Conservation (phyloP, 2,797 vertebrate species). For the Cirrhinus mrigala region DNA sequence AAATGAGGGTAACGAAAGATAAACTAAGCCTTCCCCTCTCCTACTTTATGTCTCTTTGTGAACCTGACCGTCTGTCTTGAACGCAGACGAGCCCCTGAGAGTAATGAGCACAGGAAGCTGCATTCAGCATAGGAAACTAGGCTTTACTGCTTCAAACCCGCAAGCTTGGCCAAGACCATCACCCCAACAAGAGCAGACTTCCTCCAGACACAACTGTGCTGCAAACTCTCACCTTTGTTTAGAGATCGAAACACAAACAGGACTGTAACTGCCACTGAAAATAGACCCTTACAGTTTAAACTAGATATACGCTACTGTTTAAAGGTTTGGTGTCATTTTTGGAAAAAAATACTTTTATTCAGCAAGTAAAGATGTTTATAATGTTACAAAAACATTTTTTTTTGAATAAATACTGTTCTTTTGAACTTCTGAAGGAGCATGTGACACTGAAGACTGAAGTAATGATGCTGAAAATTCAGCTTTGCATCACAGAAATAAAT, state of each 20-base stretch:
- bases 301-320: neutral
- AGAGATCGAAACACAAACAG: conserved; percentile 30
- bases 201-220: conserved; percentile 16
- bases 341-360: neutral
- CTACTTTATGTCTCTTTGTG: conserved; percentile 15
- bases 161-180: conserved; percentile 36
- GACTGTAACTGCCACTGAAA: neutral
- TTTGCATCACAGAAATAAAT: neutral
- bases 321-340: neutral
- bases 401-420: neutral
- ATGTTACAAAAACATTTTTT: neutral
- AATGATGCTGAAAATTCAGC: neutral
- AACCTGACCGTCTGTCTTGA: conserved; percentile 6
- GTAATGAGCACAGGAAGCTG: conserved; percentile 55
- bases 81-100: conserved; percentile 9
- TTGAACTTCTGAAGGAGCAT: neutral
- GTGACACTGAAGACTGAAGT: neutral
- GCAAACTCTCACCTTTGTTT: conserved; percentile 35
- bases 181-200: conserved; percentile 40
- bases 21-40: conserved; percentile 41
- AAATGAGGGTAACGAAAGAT: conserved; percentile 33
- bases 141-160: conserved; percentile 36
- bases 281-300: neutral
- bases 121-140: conserved; percentile 47
- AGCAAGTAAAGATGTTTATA: neutral